These are phyloP conservation scores for Miichthys miiuy DNA, from an alignment of 2,797 vertebrate species.

Conservation along the genomic window DNA sequence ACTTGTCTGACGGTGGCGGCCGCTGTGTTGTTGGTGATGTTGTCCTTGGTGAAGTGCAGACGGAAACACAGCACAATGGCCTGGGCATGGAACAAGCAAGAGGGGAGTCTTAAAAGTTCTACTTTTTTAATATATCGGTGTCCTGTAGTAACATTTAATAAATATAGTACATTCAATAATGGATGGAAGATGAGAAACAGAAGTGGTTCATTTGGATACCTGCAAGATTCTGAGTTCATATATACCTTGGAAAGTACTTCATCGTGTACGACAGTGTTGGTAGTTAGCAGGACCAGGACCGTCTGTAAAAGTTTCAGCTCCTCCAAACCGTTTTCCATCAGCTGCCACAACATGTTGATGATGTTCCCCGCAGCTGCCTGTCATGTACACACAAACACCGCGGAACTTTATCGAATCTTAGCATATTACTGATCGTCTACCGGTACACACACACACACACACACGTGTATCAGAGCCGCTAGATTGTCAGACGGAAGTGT, in stretches of 20 bases:
- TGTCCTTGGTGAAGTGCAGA: slow-evolving; percentile 99
- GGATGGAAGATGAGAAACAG: slow-evolving; percentile 6
- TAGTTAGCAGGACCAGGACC: slow-evolving; percentile 96
- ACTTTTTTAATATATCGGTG: background rate
- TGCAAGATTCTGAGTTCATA: background rate
- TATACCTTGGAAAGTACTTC: slow-evolving; percentile 84
- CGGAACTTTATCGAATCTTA: background rate
- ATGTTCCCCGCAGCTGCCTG: slow-evolving; percentile 98
- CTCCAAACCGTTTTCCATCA: slow-evolving; percentile 99
- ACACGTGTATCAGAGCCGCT: background rate
- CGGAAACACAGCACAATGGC: slow-evolving; percentile 99
- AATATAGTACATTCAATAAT: slow-evolving; percentile 20
- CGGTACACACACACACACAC: background rate
- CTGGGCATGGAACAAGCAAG: slow-evolving; percentile 72
- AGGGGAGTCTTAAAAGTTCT: too few relatives aligned
- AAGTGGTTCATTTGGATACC: background rate
- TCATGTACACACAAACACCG: slow-evolving; percentile 6
- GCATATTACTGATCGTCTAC: background rate
- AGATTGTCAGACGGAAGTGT: background rate
- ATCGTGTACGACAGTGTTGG: slow-evolving; percentile 97
- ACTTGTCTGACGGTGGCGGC: slow-evolving; percentile 98
- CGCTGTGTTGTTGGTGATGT: slow-evolving; percentile 98
- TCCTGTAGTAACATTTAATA: background rate
- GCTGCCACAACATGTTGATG: slow-evolving; percentile 99
- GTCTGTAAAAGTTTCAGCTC: slow-evolving; percentile 98